A percentile compares a stretch with the other conserved stretches of the same genome.
Evolutionary conservation across 2,797 vertebrate species (phyloP).

Genomic region (Pygocentrus nattereri): DNA sequence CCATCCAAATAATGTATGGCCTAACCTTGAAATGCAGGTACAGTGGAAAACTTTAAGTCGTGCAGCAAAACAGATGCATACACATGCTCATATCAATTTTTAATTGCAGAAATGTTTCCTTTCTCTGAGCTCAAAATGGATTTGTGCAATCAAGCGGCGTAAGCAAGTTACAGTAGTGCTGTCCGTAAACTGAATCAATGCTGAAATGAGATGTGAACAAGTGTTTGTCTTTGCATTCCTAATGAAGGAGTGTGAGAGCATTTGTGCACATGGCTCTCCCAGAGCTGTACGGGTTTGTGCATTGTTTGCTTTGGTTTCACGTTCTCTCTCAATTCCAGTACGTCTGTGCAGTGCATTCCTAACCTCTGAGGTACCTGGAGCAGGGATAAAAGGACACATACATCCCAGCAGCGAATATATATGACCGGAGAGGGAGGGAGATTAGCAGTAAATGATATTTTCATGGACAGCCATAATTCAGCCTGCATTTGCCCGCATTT

Average conservation of each 20-base stretch:
- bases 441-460: slow-evolving; percentile 67
- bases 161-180: slow-evolving; percentile 36
- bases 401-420: slow-evolving; percentile 49
- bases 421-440: slow-evolving; percentile 52
- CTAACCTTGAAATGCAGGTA: slow-evolving; percentile 53
- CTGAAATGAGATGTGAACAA: slow-evolving; percentile 37
- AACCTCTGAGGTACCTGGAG: slow-evolving; percentile 33
- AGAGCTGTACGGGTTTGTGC: not conserved
- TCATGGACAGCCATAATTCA: slow-evolving; percentile 59
- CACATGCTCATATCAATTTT: slow-evolving; percentile 58
- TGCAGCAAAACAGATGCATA: slow-evolving; percentile 34
- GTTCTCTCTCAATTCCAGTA: slow-evolving; percentile 29
- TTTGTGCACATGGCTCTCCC: not conserved
- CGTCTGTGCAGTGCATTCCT: slow-evolving; percentile 9
- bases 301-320: slow-evolving; percentile 20
- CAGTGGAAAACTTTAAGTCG: slow-evolving; percentile 26
- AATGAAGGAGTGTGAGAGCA: not conserved
- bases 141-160: slow-evolving; percentile 58
- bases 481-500: slow-evolving; percentile 59
- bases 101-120: slow-evolving; percentile 64
- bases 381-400: slow-evolving; percentile 42
- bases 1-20: slow-evolving; percentile 32
- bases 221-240: slow-evolving; percentile 3
- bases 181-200: slow-evolving; percentile 59
- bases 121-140: slow-evolving; percentile 63